Evolutionary conservation across 2,888 invertebrate species (phyloP), one percentile per base, ranked within the genome.

Genomic region (Schrankia costaestrigalis): DNA sequence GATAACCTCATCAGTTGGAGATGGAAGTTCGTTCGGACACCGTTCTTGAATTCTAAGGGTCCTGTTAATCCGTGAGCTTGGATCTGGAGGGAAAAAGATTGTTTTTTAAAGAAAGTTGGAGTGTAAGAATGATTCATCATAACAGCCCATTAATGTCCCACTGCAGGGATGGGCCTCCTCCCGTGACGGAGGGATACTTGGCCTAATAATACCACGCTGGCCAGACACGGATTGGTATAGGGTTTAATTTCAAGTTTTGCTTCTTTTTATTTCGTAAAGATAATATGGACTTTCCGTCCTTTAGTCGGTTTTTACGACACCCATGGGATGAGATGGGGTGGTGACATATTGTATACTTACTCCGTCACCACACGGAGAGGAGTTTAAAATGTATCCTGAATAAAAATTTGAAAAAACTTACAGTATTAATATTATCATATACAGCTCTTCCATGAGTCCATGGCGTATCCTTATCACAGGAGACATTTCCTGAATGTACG

Each of bases 61-160:
- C 98, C 98, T 0, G 97, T 97, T 26, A 97, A 79, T 0, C 97
- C 97, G 58, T 94, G 93, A 24, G 95, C 91, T 62, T 93, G 92
- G 15, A 93, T 92, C 96, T 96, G 81, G 6, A 1, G 4, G 22
- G 1, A 13, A 19, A 11, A 27, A 11, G 11, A 18, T 11, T 17
- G 10, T 5, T n/a, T n/a, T n/a, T n/a, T n/a, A n/a, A n/a, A n/a
- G n/a, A n/a, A n/a, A n/a, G n/a, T n/a, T n/a, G n/a, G n/a, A n/a
- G n/a, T n/a, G n/a, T n/a, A n/a, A n/a, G n/a, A n/a, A n/a, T n/a
- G n/a, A n/a, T n/a, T n/a, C n/a, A n/a, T n/a, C n/a, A n/a, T n/a
- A n/a, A n/a, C n/a, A n/a, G n/a, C n/a, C n/a, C n/a, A n/a, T n/a
- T n/a, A n/a, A n/a, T n/a, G n/a, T n/a, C n/a, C n/a, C n/a, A n/a